phyloP scores from a whole-genome alignment of 1,140 invertebrate genomes.

The Zeugodacus cucurbitae region DNA sequence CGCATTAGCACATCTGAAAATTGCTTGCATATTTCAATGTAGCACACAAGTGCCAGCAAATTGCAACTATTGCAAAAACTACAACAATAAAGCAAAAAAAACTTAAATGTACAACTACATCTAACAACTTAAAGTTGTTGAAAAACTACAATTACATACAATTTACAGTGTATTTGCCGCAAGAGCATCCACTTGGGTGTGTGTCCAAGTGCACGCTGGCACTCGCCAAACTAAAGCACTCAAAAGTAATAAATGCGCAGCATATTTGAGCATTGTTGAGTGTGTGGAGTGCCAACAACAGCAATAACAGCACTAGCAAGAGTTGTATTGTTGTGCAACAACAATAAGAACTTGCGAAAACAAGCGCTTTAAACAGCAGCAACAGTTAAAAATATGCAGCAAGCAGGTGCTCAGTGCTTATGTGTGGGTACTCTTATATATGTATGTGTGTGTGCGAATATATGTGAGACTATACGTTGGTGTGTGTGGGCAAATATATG shows the following conservation, averaged over 20 bases:
- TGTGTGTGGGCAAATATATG: not conserved
- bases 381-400: slow-evolving; percentile 20
- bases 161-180: slow-evolving; percentile 20
- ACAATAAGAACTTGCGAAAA: not conserved
- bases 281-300: not conserved
- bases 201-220: not conserved
- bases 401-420: not conserved
- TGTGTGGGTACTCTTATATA: not conserved
- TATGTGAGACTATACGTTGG: not conserved
- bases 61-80: slow-evolving; percentile 10
- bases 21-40: not conserved
- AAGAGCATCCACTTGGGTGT: not conserved
- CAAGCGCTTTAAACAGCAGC: not conserved
- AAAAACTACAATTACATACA: slow-evolving; percentile 14
- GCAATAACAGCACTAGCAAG: not conserved
- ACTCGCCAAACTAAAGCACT: slow-evolving; percentile 12
- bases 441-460: not conserved
- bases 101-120: not conserved
- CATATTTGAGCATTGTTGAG: slow-evolving; percentile 20
- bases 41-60: not conserved
- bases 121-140: slow-evolving; percentile 16
- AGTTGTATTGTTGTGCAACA: too few species aligned
- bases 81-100: not conserved
- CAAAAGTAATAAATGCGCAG: slow-evolving; percentile 22
- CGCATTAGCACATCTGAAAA: too few species aligned